phyloP scores from a whole-genome alignment of 2,113 vertebrate species.

The Calypte anna region DNA sequence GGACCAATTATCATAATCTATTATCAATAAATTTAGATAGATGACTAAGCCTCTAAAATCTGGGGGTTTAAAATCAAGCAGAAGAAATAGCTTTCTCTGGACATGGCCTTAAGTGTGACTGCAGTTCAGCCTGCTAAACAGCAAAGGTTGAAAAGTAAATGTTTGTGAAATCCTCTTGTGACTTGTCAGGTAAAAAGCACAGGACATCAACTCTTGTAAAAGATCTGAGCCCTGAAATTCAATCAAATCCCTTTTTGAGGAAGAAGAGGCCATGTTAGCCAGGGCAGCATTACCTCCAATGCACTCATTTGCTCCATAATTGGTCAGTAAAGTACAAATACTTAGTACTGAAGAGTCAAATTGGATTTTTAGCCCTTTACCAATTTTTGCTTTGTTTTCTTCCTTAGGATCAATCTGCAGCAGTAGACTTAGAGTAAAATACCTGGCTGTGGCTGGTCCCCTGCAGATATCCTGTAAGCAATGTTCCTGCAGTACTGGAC shows the following conservation, averaged over 20 bases:
- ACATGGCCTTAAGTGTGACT: not conserved
- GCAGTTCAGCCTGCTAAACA: not conserved
- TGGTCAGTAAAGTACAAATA: not conserved
- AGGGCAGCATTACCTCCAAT: not conserved
- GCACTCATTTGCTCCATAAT: not conserved
- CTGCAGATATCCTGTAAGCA: not conserved
- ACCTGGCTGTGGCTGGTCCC: not conserved
- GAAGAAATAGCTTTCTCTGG: not conserved
- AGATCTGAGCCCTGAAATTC: not conserved
- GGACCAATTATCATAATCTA: not conserved
- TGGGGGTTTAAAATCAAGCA: not conserved
- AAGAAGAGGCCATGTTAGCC: not conserved
- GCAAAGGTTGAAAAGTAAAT: not conserved
- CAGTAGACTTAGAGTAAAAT: not conserved
- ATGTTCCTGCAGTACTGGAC: not conserved
- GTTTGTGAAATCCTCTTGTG: not conserved
- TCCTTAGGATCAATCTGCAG: constrained; percentile 9
- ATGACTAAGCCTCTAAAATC: not conserved
- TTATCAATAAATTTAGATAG: not conserved
- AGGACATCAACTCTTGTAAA: not conserved
- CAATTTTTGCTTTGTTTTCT: not conserved
- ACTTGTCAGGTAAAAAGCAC: not conserved
- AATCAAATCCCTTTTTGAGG: not conserved
- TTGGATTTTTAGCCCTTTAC: constrained; percentile 31
- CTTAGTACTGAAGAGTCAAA: not conserved